Base-by-base conservation (phyloP, 2,113 vertebrate genomes). In the Syngnathus scovelli region DNA sequence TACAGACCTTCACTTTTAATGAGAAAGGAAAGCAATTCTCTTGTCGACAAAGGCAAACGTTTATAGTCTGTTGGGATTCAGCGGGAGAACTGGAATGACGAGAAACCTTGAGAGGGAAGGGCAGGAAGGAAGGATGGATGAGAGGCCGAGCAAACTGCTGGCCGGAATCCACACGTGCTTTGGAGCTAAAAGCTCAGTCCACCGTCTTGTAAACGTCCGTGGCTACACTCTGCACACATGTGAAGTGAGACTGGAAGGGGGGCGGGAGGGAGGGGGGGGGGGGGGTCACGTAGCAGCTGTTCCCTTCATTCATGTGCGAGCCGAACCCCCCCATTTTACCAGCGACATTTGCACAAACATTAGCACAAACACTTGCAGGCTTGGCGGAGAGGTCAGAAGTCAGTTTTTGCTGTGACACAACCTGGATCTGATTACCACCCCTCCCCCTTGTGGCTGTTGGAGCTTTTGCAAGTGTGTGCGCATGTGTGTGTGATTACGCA, bases 1-100 rank as follows among this genome's bases (percentile, higher is more conserved):
- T 87, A 82, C 80, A 83, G 67, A 83, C 77, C 78, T 62, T 78
- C 52, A 74, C 76, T 81, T 86, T 84, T 82, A 85, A 86, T 85
- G 78, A 87, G 81, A 83, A 85, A 82, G 78, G 77, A 79, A 74
- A 80, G 70, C 83, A 77, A 23, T 75, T 79, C 66, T 78, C 60
- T 64, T 66, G 5, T 13, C 55, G 52, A 85, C 79, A 81, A 83
- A 80, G 21, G 59, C 43, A 48, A 61, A 33, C 7, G 61, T 19
- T 27, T 72, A 36, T 54, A 60, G 49, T 58, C 67, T 64, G 68
- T 44, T 43, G 70, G 64, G 67, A 76, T 69, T 33, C 48, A 8
- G 16, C 18, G 43, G 60, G 62, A 56, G 37, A 49, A 16, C 16
- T 16, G 64, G 38, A 74, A 75, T 70, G 61, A 71, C 1, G 12